phyloP scores from a whole-genome alignment of 2,113 vertebrate species.

The Sebastes fasciatus region DNA sequence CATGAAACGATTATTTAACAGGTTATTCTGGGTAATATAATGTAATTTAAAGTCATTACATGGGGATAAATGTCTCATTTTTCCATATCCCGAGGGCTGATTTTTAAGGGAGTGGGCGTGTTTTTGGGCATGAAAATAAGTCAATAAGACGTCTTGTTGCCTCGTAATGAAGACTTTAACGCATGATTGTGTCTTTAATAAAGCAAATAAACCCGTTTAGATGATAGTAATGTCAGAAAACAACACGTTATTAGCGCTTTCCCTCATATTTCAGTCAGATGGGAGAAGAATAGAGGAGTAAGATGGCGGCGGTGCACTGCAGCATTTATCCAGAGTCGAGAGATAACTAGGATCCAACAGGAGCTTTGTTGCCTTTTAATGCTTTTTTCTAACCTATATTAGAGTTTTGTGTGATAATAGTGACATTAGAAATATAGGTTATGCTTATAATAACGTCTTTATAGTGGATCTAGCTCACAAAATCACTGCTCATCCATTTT shows the following conservation, averaged over 20 bases:
- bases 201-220: neutral
- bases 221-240: neutral
- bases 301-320: slow-evolving; percentile 98
- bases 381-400: neutral
- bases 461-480: neutral
- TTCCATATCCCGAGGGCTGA: slow-evolving; percentile 56
- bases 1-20: neutral
- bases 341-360: slow-evolving; percentile 52
- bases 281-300: slow-evolving; percentile 83
- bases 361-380: slow-evolving; percentile 32
- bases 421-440: rapidly evolving
- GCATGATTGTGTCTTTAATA: rapidly evolving
- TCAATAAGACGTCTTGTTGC: neutral
- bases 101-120: slow-evolving; percentile 71
- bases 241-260: slow-evolving; percentile 7
- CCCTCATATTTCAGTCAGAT: slow-evolving; percentile 58
- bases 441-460: neutral
- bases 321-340: slow-evolving; percentile 78
- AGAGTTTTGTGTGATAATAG: neutral
- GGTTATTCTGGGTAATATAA: neutral
- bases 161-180: neutral
- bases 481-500: slow-evolving; percentile 46
- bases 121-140: slow-evolving; percentile 52
- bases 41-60: neutral
- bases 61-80: slow-evolving; percentile 35